phyloP scores from a whole-genome alignment of 2,888 invertebrate genomes.

The Hanleya hanleyi region DNA sequence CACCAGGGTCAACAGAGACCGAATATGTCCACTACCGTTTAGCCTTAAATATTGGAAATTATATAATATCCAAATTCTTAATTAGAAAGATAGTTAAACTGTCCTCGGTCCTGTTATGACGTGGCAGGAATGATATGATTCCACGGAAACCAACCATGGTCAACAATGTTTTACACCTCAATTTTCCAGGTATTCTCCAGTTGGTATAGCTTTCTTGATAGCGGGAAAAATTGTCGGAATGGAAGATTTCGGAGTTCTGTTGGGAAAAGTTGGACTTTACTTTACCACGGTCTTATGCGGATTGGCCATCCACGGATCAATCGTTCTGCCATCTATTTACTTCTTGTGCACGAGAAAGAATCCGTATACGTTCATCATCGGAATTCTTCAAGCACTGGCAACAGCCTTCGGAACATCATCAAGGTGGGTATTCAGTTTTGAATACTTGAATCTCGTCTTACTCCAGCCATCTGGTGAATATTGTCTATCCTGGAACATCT shows the following conservation, averaged over 20 bases:
- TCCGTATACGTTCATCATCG: slow-evolving; percentile 66
- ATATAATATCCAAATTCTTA: too few relatives aligned
- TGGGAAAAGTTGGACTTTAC: slow-evolving; percentile 93
- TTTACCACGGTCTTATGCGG: slow-evolving; percentile 89
- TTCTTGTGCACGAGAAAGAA: slow-evolving; percentile 75
- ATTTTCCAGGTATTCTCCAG: slow-evolving; percentile 64
- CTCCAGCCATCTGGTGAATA: too few relatives aligned
- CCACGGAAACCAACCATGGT: too few relatives aligned
- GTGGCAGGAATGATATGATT: too few relatives aligned
- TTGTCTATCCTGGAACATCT: too few relatives aligned
- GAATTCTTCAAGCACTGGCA: slow-evolving; percentile 81
- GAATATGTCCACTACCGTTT: too few relatives aligned
- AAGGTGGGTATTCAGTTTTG: too few relatives aligned
- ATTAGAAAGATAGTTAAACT: too few relatives aligned
- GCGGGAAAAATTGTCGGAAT: slow-evolving; percentile 94
- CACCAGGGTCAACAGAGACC: too few relatives aligned
- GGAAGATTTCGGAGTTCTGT: slow-evolving; percentile 85
- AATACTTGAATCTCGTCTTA: too few relatives aligned
- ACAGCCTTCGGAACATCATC: slow-evolving; percentile 98
- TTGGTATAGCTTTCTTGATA: slow-evolving; percentile 74
- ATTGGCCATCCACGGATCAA: slow-evolving; percentile 91
- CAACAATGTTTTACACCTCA: neutral
- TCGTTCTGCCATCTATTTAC: slow-evolving; percentile 90
- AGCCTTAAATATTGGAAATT: too few relatives aligned
- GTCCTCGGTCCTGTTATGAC: too few relatives aligned